phyloP scores from a whole-genome alignment of 2,797 vertebrate species.

The Clarias laeviceps region DNA sequence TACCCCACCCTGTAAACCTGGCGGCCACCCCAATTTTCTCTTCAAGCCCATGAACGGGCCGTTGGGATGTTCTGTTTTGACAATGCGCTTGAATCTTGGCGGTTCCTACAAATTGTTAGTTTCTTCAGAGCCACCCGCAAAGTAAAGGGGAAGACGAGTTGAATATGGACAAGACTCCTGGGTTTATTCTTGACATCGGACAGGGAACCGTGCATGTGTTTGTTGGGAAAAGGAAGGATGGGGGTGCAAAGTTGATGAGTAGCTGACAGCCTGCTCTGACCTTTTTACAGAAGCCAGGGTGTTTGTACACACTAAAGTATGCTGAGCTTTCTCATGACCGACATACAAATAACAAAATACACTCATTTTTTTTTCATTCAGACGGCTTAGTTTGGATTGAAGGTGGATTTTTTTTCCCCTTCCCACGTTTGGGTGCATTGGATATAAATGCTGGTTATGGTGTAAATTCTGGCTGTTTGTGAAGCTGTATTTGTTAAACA shows the following conservation, averaged over 20 bases:
- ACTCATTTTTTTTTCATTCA: slow-evolving; percentile 40
- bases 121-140: slow-evolving; percentile 58
- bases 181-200: slow-evolving; percentile 66
- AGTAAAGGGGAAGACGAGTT: slow-evolving; percentile 41
- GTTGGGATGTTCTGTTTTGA: slow-evolving; percentile 70
- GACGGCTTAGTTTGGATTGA: slow-evolving; percentile 35
- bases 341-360: slow-evolving; percentile 24
- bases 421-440: slow-evolving; percentile 17
- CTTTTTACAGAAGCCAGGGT: slow-evolving; percentile 25
- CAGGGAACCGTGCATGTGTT: slow-evolving; percentile 50
- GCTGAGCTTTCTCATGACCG: slow-evolving; percentile 36
- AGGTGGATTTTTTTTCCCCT: slow-evolving; percentile 28
- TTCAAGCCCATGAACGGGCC: slow-evolving; percentile 58
- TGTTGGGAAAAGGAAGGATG: not conserved
- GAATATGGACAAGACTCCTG: slow-evolving; percentile 58
- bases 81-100: slow-evolving; percentile 48
- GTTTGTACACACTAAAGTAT: slow-evolving; percentile 49
- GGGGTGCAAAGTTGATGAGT: slow-evolving; percentile 38
- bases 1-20: slow-evolving; percentile 51
- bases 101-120: slow-evolving; percentile 64
- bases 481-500: slow-evolving; percentile 54
- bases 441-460: not conserved
- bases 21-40: slow-evolving; percentile 53
- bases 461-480: slow-evolving; percentile 31
- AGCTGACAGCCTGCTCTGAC: slow-evolving; percentile 51